Evolutionary conservation across 92 coral and sea anemone genomes (phyloP), one percentile per base, ranked within the genome.

Genomic region (Bergia puertoricense): DNA sequence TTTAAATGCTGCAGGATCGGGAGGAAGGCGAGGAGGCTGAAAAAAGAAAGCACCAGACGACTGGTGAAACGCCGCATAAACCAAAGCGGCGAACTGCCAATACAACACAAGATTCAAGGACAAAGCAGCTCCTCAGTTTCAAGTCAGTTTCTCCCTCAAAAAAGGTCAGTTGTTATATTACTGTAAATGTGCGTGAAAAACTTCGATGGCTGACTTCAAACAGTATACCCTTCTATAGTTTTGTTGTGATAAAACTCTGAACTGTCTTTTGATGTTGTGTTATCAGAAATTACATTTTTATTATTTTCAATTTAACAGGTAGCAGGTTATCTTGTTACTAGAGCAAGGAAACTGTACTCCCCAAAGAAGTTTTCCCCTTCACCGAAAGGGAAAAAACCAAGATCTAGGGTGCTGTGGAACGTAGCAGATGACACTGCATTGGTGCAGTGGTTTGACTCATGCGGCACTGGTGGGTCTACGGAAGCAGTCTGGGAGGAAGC

Each of bases 401-500:
- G 71, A 7, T 30, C 69, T n/a, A 80, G 71, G 16, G 30, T 14
- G 73, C 13, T 40, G 11, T 80, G 85, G 73, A 80, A 57, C 2
- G 48, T 37, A 6, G 48, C 30, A 16, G 85, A 80, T 37, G 50
- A 56, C 50, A 36, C 85, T 9, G 85, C 85, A 6, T 57, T 80
- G 73, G 85, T 80, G 72, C 85, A 80, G 37, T 80, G 85, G n/a
- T n/a, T n/a, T n/a, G n/a, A n/a, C n/a, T n/a, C n/a, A n/a, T n/a
- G n/a, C n/a, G n/a, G n/a, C n/a, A n/a, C n/a, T n/a, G n/a, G n/a
- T n/a, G n/a, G n/a, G n/a, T n/a, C n/a, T n/a, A n/a, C n/a, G n/a
- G n/a, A n/a, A n/a, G n/a, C n/a, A 80, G 50, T 80, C 44, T 79
- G 82, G 67, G 42, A 79, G 42, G 82, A 79, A 13, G 82, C 67